Evolutionary conservation across 1,140 invertebrate species (phyloP).

Genomic region (Halyomorpha halys): DNA sequence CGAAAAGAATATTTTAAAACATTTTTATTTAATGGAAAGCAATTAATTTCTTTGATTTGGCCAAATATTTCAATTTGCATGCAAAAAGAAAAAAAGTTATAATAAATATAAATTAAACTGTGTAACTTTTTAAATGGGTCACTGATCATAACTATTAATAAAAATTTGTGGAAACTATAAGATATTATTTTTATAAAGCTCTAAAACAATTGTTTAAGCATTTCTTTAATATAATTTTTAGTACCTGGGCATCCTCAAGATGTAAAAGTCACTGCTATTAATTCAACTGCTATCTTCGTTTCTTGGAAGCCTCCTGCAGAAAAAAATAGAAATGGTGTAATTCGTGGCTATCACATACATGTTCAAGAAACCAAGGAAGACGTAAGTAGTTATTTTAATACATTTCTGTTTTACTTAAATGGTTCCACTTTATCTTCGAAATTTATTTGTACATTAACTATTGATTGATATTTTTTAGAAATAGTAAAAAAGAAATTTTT

Average conservation of each 20-base stretch:
- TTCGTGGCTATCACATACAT: constrained; percentile 91
- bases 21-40: not conserved
- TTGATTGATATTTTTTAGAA: too few species aligned
- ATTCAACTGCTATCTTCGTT: constrained; percentile 86
- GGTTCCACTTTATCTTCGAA: too few species aligned
- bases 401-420: not conserved
- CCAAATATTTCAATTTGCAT: constrained; percentile 3
- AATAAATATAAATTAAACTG: too few species aligned
- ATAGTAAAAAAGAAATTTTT: too few species aligned
- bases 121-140: too few species aligned
- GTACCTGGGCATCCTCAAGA: constrained; percentile 92
- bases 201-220: too few species aligned
- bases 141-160: too few species aligned
- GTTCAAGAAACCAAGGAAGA: constrained; percentile 82
- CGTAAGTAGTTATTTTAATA: constrained; percentile 39
- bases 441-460: too few species aligned
- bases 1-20: too few species aligned
- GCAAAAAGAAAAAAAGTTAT: too few species aligned
- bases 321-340: constrained; percentile 90
- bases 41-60: not conserved
- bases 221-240: constrained; percentile 41
- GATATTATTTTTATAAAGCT: too few species aligned
- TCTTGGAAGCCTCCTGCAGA: constrained; percentile 81
- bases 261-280: constrained; percentile 73
- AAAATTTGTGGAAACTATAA: too few species aligned